These are phyloP conservation scores for Saimiri boliviensis DNA, from an alignment of 2,113 vertebrate species.

Conservation along the genomic window DNA sequence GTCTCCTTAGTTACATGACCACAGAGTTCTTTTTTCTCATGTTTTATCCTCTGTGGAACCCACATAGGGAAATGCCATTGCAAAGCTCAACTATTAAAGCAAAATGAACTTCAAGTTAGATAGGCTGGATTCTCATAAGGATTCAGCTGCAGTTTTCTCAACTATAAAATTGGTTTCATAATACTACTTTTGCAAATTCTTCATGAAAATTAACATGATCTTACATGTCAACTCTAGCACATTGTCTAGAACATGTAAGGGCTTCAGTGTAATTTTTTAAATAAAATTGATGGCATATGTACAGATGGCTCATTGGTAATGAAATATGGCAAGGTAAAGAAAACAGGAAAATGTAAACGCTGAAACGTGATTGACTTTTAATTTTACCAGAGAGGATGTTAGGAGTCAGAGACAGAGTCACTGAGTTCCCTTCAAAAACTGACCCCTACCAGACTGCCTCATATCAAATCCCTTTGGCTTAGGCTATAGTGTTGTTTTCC, in stretches of 20 bases:
- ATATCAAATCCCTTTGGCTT: neutral
- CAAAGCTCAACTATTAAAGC: neutral
- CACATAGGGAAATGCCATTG: neutral
- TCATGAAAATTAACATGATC: neutral
- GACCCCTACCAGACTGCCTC: neutral
- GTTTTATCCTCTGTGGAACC: neutral
- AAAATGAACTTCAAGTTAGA: neutral
- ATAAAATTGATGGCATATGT: neutral
- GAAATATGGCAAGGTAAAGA: conserved; percentile 24
- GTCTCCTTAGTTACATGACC: neutral
- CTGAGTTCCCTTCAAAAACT: neutral
- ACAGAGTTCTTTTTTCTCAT: neutral
- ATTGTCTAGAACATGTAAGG: neutral
- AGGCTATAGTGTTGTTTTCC: neutral
- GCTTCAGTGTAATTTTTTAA: neutral
- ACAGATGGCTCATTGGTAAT: conserved; percentile 9
- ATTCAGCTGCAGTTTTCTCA: conserved; percentile 25
- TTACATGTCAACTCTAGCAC: neutral
- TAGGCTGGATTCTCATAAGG: neutral
- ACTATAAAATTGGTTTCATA: neutral
- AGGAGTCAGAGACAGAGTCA: neutral
- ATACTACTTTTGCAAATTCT: neutral
- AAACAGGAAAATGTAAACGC: conserved; percentile 3
- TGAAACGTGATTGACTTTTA: conserved; percentile 1
- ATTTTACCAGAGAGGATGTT: neutral